These are phyloP conservation scores for Danionella dracula DNA, from an alignment of 2,797 vertebrate genomes.

Conservation along the genomic window DNA sequence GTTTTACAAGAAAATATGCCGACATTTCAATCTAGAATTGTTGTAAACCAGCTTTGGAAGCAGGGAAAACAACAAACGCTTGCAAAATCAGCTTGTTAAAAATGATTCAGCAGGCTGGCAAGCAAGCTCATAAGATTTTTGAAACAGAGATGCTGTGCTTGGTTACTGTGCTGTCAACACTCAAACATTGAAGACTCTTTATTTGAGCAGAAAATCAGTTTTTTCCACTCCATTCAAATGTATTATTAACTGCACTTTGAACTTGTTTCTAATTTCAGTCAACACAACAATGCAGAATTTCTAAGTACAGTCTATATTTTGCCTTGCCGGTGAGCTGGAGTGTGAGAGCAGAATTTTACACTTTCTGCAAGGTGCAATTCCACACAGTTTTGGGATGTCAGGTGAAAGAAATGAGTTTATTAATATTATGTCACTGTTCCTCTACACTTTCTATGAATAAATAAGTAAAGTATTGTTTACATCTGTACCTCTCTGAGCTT, in stretches of 20 bases:
- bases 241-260: not conserved
- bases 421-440: too few relatives aligned
- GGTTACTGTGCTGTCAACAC: not conserved
- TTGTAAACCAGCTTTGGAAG: not conserved
- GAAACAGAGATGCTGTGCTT: not conserved
- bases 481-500: too few relatives aligned
- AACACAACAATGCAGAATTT: not conserved
- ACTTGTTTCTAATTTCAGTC: not conserved
- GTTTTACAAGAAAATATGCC: not conserved
- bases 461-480: too few relatives aligned
- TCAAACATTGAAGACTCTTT: not conserved
- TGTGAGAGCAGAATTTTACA: constrained; percentile 2
- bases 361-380: not conserved
- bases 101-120: not conserved
- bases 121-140: not conserved
- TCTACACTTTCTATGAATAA: too few relatives aligned
- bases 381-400: not conserved
- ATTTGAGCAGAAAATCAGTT: not conserved
- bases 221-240: not conserved
- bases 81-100: not conserved
- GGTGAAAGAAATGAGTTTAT: not conserved
- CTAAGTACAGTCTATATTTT: constrained; percentile 16
- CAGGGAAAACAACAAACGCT: not conserved
- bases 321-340: not conserved
- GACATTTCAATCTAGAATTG: not conserved